phyloP scores from a whole-genome alignment of 1,140 invertebrate genomes.

The Sogatella furcifera region DNA sequence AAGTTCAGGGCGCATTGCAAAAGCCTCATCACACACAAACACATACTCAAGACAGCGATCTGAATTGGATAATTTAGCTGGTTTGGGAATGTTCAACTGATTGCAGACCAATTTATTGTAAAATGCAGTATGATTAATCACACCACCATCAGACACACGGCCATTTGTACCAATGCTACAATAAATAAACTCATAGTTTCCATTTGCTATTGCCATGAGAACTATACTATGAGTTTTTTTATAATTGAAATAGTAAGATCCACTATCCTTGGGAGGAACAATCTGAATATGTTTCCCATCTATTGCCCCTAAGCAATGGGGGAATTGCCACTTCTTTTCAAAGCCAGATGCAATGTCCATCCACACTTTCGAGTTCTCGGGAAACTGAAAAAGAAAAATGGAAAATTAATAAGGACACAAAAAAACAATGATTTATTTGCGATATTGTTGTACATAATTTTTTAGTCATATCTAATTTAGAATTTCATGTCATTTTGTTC shows the following conservation, averaged over 20 bases:
- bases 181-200: conserved; percentile 25
- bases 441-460: background rate
- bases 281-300: too few species aligned
- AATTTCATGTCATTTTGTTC: too few species aligned
- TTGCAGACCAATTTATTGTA: background rate
- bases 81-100: background rate
- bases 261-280: too few species aligned
- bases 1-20: conserved; percentile 34
- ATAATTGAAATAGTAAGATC: too few species aligned
- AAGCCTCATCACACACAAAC: conserved; percentile 40
- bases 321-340: conserved; percentile 35
- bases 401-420: background rate
- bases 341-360: conserved; percentile 27
- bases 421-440: background rate
- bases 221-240: conserved; percentile 32
- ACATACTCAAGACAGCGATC: background rate
- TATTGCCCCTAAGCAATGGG: conserved; percentile 31
- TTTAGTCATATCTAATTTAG: background rate
- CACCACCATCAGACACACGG: background rate
- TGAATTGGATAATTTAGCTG: too few species aligned
- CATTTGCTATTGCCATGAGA: conserved; percentile 33
- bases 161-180: background rate
- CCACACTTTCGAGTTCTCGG: conserved; percentile 22
- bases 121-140: background rate
- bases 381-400: conserved; percentile 15